Evolutionary conservation across 1,140 invertebrate genomes (phyloP).

Genomic region (Danaus plexippus): DNA sequence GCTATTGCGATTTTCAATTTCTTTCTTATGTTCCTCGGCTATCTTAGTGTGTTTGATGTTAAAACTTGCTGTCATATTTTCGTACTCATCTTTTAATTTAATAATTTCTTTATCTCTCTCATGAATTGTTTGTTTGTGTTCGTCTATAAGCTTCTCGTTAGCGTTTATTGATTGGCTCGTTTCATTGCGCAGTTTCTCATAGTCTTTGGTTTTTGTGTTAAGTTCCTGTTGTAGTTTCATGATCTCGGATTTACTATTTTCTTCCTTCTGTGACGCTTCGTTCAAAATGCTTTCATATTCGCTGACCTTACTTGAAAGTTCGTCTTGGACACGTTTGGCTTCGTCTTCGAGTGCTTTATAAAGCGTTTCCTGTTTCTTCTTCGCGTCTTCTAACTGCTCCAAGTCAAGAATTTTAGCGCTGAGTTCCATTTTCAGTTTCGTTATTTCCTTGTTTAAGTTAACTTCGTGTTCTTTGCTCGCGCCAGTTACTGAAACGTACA

Average conservation of each 20-base stretch:
- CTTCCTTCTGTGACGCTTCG: constrained; percentile 58
- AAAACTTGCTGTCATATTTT: constrained; percentile 60
- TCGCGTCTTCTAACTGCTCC: constrained; percentile 64
- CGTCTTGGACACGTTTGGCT: constrained; percentile 50
- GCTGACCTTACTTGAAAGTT: constrained; percentile 55
- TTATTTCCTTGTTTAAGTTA: constrained; percentile 70
- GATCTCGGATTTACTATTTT: constrained; percentile 60
- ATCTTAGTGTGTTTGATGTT: constrained; percentile 62
- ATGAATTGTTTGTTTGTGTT: constrained; percentile 61
- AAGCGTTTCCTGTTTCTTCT: constrained; percentile 66
- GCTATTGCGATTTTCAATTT: constrained; percentile 61
- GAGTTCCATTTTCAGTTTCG: constrained; percentile 73
- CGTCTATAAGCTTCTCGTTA: constrained; percentile 57
- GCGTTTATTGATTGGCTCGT: constrained; percentile 34
- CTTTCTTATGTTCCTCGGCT: constrained; percentile 64
- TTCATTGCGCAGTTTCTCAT: constrained; percentile 51
- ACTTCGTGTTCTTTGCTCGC: constrained; percentile 66
- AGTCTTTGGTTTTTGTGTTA: constrained; percentile 54
- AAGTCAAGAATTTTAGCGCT: constrained; percentile 71
- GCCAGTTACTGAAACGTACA: constrained; percentile 51
- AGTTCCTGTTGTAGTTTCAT: constrained; percentile 56
- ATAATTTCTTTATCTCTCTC: constrained; percentile 66
- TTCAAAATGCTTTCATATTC: constrained; percentile 63
- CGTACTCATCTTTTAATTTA: constrained; percentile 61
- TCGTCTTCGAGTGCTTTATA: constrained; percentile 60